Conservation (phyloP, 2,888 invertebrate species). For the Scaptodrosophila latifasciaeformis region DNA sequence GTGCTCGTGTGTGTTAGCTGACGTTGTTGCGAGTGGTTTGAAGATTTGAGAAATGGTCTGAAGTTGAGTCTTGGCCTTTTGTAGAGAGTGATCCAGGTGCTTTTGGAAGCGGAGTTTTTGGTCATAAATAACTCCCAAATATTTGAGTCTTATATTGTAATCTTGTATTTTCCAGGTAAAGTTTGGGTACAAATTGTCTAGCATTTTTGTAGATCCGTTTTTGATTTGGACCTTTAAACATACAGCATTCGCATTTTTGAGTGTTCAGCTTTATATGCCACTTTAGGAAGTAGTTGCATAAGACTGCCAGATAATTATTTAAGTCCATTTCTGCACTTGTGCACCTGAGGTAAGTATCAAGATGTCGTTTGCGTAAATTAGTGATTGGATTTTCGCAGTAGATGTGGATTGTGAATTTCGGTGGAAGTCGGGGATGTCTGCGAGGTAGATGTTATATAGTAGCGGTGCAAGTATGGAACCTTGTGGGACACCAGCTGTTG, state of each 20-base stretch:
- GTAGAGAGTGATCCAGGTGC: too few relatives aligned
- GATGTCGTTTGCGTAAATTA: constrained; percentile 13
- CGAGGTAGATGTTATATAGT: too few relatives aligned
- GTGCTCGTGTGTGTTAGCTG: not conserved
- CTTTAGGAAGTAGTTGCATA: constrained; percentile 7
- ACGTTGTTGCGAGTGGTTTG: not conserved
- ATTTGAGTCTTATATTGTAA: not conserved
- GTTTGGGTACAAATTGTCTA: not conserved
- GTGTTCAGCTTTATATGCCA: constrained; percentile 3
- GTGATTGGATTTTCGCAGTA: constrained; percentile 12
- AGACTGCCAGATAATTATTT: not conserved
- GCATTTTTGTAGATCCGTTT: not conserved
- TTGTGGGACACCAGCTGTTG: constrained; percentile 13
- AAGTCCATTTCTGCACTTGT: constrained; percentile 5
- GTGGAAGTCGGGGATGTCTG: not conserved
- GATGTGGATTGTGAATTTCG: not conserved
- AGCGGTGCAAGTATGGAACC: constrained; percentile 13
- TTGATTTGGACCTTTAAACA: not conserved
- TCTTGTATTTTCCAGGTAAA: not conserved
- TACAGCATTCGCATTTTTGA: constrained; percentile 10
- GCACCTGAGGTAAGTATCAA: constrained; percentile 9
- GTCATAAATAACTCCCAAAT: not conserved
- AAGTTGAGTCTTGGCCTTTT: not conserved
- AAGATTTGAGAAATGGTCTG: not conserved
- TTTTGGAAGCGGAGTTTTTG: not conserved